These are phyloP conservation scores for Parapristionchus giblindavisi DNA, from an alignment of 2,888 invertebrate genomes.

Conservation along the genomic window DNA sequence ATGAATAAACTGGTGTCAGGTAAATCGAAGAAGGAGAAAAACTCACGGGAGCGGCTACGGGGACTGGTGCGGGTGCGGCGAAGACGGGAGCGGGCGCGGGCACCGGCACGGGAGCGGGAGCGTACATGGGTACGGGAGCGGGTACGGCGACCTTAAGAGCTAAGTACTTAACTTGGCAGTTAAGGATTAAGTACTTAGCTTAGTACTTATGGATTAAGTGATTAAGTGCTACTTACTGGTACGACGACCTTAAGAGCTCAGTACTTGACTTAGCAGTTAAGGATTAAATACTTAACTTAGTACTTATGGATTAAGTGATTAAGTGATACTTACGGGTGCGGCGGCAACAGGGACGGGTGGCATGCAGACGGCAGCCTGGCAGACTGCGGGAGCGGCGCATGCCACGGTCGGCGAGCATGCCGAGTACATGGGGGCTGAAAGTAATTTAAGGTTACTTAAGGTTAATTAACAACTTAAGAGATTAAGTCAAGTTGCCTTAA, in stretches of 20 bases:
- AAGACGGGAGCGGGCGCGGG: constrained; percentile 49
- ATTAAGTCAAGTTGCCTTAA: no score
- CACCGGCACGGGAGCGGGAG: constrained; percentile 36
- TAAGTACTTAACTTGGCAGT: no score
- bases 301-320: no score
- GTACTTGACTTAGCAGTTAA: no score
- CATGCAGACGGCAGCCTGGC: constrained; percentile 58
- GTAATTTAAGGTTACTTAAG: background rate
- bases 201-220: constrained; percentile 15
- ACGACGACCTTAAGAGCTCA: no score
- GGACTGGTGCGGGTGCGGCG: constrained; percentile 24
- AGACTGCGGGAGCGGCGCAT: constrained; percentile 58
- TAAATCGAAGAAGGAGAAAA: no score
- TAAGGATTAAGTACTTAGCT: no score
- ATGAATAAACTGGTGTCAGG: no score
- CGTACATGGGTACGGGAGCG: constrained; percentile 45
- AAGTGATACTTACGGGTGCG: no score
- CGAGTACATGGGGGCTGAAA: constrained; percentile 58
- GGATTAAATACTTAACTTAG: no score
- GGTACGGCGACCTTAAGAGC: constrained; percentile 34
- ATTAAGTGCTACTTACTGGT: background rate
- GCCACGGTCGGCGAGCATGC: constrained; percentile 58
- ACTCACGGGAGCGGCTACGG: no score
- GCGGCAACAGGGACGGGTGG: constrained; percentile 43
- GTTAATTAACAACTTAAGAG: background rate